Evolutionary conservation across 2,888 invertebrate genomes (phyloP), one percentile per base, ranked within the genome.

Genomic region (Dendrolimus pini): DNA sequence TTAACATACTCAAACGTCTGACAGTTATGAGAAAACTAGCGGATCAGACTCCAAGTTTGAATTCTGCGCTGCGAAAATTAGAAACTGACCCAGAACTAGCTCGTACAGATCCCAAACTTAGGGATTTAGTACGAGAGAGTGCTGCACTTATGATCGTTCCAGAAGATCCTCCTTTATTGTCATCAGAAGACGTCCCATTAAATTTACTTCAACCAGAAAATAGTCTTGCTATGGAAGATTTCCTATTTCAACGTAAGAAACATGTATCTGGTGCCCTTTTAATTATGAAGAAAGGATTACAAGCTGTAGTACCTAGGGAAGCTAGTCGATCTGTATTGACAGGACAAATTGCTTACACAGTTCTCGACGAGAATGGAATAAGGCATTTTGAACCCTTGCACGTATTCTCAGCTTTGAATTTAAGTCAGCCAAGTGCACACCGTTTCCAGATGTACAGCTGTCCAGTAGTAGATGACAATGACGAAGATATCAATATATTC

Each of bases 251-350:
- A 71, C 87, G 92, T 64, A 92, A 92, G 63, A 92, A 92, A 63
- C 83, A 82, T 60, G 90, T 69, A 59, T 59, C 91, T 0, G 93
- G 93, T 9, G 93, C 94, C 1, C 91, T 95, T 58, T 89, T 96
- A 70, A 94, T 96, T 54, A 92, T 95, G 69, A 95, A 95, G 66
- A 94, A 94, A 71, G 94, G 94, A 7, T 79, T 94, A 54, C 95
- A 96, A 75, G 94, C 94, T 0, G 95, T 96, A 2, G 93, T 96
- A 7, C 96, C 96, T 0, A 92, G 94, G 57, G 95, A 96, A 78
- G 94, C 95, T 0, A 93, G 95, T 58, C 92, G 94, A 47, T 93
- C 94, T 14, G 95, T 96, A 1, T 80, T 95, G 9, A 94, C 94
- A 1, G 96, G 96, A 3, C 92, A 95, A 81, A 93, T 95, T 0